Evolutionary conservation across 92 coral and sea anemone genomes (phyloP), one percentile per base, ranked within the genome.

Genomic region (Palythoa heliodiscus): DNA sequence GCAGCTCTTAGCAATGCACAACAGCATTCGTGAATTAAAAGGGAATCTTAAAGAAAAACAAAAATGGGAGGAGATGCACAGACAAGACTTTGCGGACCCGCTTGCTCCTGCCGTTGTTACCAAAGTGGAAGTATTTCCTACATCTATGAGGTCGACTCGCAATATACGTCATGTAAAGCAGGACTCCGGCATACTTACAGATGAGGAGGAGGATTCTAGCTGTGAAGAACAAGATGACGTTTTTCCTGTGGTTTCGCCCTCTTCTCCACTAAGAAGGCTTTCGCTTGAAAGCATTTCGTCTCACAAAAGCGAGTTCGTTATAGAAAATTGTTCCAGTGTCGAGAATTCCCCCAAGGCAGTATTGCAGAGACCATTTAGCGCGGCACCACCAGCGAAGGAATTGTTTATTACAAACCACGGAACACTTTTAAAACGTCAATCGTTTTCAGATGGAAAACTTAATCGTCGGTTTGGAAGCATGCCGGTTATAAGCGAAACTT

Each of bases 131-230:
- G 75, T 80, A 11, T 11, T 80, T 22, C 39, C 70, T 20, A 5
- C 22, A 16, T 24, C 61, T 12, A 8, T 14, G 35, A 47, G 73
- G 29, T 16, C 84, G 17, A 15, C 84, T 25, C 74, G 74, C 24
- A 13, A 22, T 22, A 64, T 80, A 23, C 19, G 11, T 39, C 84
- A 80, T 17, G 43, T 52, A 43, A 80, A 80, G 22, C 84, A 80
- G 73, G 84, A 80, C 12, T 80, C 84, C 2, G 84, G 84, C 11
- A 80, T 80, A 13, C 84, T 80, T 47, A 39, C 75, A 23, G 84
- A 80, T 54, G 75, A 80, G 40, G 84, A 80, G 22, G 63, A 64
- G 37, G 84, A 66, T 11, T 80, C 48, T 3, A 80, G 24, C 35
- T 10, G 10, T 25, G 84, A 80, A 57, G 84, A 80, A 24, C 35